phyloP scores from a whole-genome alignment of 2,888 invertebrate genomes.

The Scaptomyza parva region DNA sequence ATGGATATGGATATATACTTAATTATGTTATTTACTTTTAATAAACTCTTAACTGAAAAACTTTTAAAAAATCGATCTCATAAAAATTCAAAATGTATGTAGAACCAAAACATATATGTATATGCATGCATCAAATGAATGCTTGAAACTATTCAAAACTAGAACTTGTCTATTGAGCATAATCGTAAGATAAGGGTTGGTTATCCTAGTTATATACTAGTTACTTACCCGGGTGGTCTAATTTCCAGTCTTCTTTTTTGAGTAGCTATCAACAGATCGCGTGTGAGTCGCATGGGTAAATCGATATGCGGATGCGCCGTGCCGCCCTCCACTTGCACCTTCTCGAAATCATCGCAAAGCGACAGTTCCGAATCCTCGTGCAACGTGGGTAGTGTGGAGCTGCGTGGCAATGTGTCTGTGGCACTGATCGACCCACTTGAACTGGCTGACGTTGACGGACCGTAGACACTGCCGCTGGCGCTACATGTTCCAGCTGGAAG shows the following conservation, averaged over 20 bases:
- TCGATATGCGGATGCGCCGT: slow-evolving; percentile 81
- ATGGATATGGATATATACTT: too few relatives aligned
- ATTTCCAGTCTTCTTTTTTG: slow-evolving; percentile 90
- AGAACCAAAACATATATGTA: not conserved
- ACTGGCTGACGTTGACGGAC: slow-evolving; percentile 84
- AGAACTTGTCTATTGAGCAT: not conserved
- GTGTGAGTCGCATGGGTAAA: slow-evolving; percentile 89
- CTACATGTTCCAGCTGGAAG: slow-evolving; percentile 81
- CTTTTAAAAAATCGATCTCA: too few relatives aligned
- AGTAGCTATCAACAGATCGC: slow-evolving; percentile 92
- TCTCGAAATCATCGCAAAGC: slow-evolving; percentile 84
- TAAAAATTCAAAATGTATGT: too few relatives aligned
- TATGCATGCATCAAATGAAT: not conserved
- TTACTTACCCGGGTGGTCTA: slow-evolving; percentile 87
- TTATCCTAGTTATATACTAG: not conserved
- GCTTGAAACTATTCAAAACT: not conserved
- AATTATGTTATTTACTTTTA: not conserved
- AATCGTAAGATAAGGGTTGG: not conserved
- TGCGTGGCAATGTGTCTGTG: slow-evolving; percentile 85
- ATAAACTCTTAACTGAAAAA: too few relatives aligned
- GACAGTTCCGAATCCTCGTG: slow-evolving; percentile 93
- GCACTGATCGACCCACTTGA: slow-evolving; percentile 85
- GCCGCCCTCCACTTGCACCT: slow-evolving; percentile 80
- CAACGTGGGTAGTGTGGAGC: slow-evolving; percentile 90
- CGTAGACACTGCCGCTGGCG: slow-evolving; percentile 84